phyloP scores from a whole-genome alignment of 2,113 vertebrate species.

The Brachionichthys hirsutus region DNA sequence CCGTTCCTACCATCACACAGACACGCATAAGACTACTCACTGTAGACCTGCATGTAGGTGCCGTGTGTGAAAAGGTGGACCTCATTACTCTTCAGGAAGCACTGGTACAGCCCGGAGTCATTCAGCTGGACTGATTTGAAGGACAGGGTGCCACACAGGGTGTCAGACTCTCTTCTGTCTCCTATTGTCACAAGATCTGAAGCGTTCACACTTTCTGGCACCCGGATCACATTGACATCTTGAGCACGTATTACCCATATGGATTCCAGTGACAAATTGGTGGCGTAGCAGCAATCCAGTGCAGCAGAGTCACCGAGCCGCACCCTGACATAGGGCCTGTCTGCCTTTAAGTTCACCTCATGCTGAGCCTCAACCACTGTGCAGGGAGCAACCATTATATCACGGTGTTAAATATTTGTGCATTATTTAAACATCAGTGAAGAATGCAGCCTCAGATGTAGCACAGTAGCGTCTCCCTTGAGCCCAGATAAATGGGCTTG shows the following conservation, averaged over 20 bases:
- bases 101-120: constrained; percentile 70
- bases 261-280: rapidly evolving
- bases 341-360: constrained; percentile 14
- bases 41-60: constrained; percentile 75
- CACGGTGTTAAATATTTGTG: background rate
- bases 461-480: too few species aligned
- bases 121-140: background rate
- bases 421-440: too few species aligned
- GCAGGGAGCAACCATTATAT: constrained; percentile 3
- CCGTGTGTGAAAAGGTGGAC: constrained; percentile 15
- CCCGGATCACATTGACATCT: rapidly evolving
- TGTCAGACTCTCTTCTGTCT: rapidly evolving
- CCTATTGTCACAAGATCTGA: rapidly evolving
- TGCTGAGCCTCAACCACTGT: constrained; percentile 32
- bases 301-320: rapidly evolving
- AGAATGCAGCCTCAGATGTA: too few species aligned
- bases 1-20: background rate
- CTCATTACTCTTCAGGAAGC: rapidly evolving
- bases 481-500: too few species aligned
- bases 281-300: constrained; percentile 62
- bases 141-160: constrained; percentile 7
- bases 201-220: rapidly evolving
- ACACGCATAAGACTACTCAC: constrained; percentile 62
- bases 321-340: constrained; percentile 38
- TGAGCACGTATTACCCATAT: background rate